Evolutionary conservation across 2,888 invertebrate species (phyloP).

Genomic region (Euphydryas editha): DNA sequence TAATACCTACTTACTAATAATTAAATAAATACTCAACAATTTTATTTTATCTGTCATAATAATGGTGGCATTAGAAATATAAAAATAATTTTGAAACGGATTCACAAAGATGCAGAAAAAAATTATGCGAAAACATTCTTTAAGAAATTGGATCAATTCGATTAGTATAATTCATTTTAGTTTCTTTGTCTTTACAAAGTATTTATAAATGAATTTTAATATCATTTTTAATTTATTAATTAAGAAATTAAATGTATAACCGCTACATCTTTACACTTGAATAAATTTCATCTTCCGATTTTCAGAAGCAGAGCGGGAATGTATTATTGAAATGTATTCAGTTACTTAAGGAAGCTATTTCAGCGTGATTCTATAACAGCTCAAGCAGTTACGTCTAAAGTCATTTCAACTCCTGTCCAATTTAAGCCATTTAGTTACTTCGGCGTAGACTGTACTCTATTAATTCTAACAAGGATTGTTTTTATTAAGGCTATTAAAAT

Average conservation of each 20-base stretch:
- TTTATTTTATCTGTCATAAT: too few species aligned
- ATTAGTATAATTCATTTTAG: too few species aligned
- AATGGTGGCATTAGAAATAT: too few species aligned
- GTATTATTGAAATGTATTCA: conserved; percentile 66
- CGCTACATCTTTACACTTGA: conserved; percentile 1
- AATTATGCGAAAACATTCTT: too few species aligned
- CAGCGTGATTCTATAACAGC: conserved; percentile 28
- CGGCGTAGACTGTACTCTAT: conserved; percentile 19
- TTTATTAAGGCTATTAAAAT: neutral
- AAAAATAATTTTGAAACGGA: too few species aligned
- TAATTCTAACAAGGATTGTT: neutral
- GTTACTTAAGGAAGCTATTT: conserved; percentile 57
- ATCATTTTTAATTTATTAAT: neutral
- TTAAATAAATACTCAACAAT: too few species aligned
- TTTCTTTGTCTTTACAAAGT: too few species aligned
- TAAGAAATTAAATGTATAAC: neutral
- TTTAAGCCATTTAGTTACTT: conserved; percentile 21
- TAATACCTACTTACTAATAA: too few species aligned
- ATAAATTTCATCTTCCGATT: conserved; percentile 48
- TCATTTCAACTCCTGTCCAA: conserved; percentile 26
- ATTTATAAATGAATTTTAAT: too few species aligned
- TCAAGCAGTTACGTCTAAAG: conserved; percentile 31
- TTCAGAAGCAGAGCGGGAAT: conserved; percentile 57
- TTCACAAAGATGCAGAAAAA: too few species aligned
- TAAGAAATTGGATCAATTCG: too few species aligned